Percentiles rank a stretch among this genome's conserved stretches.
Conservation (phyloP, 2,888 invertebrate species). For the Sinhomidia bicolor region DNA sequence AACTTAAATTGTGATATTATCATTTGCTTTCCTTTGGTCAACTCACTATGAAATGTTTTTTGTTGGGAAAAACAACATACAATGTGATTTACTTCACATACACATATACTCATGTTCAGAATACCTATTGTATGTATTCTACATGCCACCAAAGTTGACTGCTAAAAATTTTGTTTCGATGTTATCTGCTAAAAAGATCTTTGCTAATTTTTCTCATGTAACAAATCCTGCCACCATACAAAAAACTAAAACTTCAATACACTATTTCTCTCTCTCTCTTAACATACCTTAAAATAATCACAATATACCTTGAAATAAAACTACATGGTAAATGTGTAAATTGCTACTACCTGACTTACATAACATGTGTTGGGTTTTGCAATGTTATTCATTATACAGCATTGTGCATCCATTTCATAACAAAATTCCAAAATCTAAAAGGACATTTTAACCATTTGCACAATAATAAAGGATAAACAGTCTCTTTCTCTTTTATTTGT, state of each 20-base stretch:
- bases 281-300: background rate
- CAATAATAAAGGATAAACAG: background rate
- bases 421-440: background rate
- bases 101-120: no score
- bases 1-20: no score
- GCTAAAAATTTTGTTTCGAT: background rate
- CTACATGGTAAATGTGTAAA: background rate
- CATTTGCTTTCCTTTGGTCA: no score
- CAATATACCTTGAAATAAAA: background rate
- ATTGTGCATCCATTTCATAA: background rate
- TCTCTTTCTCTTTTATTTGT: background rate
- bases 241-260: no score
- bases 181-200: background rate
- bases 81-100: no score
- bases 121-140: no score
- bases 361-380: no score
- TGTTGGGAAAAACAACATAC: no score
- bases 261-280: background rate
- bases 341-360: background rate
- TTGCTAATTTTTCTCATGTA: background rate
- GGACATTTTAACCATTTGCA: conserved; percentile 24
- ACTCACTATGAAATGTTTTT: no score
- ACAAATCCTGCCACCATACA: background rate
- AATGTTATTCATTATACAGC: background rate
- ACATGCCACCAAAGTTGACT: no score